These are phyloP conservation scores for Drosophila bocqueti DNA, from an alignment of 1,140 invertebrate species.

Conservation along the genomic window DNA sequence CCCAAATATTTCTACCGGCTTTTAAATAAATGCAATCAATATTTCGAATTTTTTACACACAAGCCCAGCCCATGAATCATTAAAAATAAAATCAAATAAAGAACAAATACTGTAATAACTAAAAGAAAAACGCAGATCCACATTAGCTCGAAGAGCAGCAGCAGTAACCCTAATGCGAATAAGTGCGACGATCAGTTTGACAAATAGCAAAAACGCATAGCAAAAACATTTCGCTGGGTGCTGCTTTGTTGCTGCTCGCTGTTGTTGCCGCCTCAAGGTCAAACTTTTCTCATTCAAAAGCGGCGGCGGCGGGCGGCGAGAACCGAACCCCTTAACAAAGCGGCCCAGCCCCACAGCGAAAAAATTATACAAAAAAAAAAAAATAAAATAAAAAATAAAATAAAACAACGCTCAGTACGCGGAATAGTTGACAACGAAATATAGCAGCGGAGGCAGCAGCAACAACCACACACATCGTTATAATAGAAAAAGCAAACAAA, in stretches of 20 bases:
- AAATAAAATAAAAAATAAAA: slow-evolving; percentile 20
- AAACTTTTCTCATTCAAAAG: slow-evolving; percentile 78
- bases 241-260: slow-evolving; percentile 42
- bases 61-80: slow-evolving; percentile 7
- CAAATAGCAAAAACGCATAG: slow-evolving; percentile 57
- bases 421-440: slow-evolving; percentile 76
- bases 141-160: neutral
- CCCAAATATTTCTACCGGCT: neutral
- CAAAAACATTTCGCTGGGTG: slow-evolving; percentile 43
- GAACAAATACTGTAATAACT: slow-evolving; percentile 6
- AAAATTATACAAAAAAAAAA: slow-evolving; percentile 8
- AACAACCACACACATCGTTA: slow-evolving; percentile 23
- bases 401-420: slow-evolving; percentile 56
- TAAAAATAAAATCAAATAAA: neutral
- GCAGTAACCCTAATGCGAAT: neutral
- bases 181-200: slow-evolving; percentile 35
- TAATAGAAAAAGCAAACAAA: slow-evolving; percentile 67
- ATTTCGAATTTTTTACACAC: slow-evolving; percentile 1
- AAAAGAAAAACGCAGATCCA: slow-evolving; percentile 2
- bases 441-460: slow-evolving; percentile 10
- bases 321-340: slow-evolving; percentile 65
- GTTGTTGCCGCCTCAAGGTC: slow-evolving; percentile 66
- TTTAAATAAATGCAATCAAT: slow-evolving; percentile 7
- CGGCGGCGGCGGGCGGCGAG: slow-evolving; percentile 40
- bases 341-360: slow-evolving; percentile 48